phyloP scores from a whole-genome alignment of 2,797 vertebrate genomes.

The Fratercula arctica region DNA sequence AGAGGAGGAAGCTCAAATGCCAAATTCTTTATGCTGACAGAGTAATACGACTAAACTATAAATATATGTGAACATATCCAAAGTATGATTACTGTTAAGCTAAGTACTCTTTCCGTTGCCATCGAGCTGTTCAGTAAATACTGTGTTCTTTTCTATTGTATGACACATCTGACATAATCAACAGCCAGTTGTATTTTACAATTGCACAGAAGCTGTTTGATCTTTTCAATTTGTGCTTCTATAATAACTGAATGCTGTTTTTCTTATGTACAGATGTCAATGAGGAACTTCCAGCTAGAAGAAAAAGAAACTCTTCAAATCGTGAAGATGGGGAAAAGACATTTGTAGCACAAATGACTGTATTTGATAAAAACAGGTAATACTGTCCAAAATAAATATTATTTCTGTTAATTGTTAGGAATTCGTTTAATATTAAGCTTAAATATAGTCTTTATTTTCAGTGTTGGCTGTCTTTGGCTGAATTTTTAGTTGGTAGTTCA shows the following conservation, averaged over 20 bases:
- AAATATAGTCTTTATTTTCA: background rate
- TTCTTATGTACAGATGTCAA: conserved; percentile 85
- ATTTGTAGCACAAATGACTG: conserved; percentile 96
- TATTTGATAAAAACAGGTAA: conserved; percentile 98
- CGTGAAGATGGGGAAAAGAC: conserved; percentile 91
- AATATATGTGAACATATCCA: background rate
- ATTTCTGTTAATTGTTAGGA: background rate
- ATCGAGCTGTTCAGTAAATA: background rate
- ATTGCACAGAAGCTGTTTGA: background rate
- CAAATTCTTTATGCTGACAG: background rate
- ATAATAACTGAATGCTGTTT: background rate
- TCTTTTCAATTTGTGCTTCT: background rate
- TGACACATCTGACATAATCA: background rate
- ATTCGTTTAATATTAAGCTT: conserved; percentile 7
- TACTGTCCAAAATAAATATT: background rate
- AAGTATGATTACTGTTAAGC: background rate
- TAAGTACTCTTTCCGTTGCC: background rate
- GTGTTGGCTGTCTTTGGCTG: background rate
- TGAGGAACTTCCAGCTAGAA: conserved; percentile 86
- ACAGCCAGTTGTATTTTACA: background rate
- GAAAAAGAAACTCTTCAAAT: conserved; percentile 89
- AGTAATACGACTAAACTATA: background rate
- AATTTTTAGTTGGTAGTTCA: background rate
- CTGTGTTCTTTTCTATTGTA: background rate
- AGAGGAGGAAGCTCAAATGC: background rate